Percentiles rank a stretch among this genome's conserved stretches.
These are phyloP conservation scores for Trematomus bernacchii DNA, from an alignment of 2,797 vertebrate genomes.

Conservation along the genomic window DNA sequence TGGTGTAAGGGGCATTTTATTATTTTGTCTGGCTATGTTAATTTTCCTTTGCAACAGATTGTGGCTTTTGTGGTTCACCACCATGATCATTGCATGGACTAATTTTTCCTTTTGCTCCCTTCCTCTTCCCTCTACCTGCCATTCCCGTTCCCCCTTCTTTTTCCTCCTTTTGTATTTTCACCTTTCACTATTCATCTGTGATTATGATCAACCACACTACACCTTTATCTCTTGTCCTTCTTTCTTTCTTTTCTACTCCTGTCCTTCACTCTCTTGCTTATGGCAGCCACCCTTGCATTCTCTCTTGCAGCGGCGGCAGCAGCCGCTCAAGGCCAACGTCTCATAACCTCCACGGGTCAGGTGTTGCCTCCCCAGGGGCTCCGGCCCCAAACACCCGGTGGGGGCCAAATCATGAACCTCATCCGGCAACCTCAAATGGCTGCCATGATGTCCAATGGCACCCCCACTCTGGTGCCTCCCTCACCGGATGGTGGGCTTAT, in stretches of 20 bases:
- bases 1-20: constrained; percentile 59
- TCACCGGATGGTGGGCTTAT: constrained; percentile 86
- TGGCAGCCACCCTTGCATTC: constrained; percentile 89
- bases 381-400: constrained; percentile 83
- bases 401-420: constrained; percentile 88
- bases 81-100: constrained; percentile 91
- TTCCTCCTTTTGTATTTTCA: constrained; percentile 67
- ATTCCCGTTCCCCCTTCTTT: constrained; percentile 46
- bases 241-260: constrained; percentile 62
- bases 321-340: constrained; percentile 86
- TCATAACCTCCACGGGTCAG: constrained; percentile 85
- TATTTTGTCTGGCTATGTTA: constrained; percentile 65
- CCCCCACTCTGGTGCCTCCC: constrained; percentile 88
- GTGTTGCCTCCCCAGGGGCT: constrained; percentile 81
- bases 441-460: constrained; percentile 87
- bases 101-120: constrained; percentile 85
- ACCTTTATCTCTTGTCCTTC: constrained; percentile 59
- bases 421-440: constrained; percentile 88
- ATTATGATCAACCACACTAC: constrained; percentile 65
- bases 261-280: constrained; percentile 82
- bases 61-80: constrained; percentile 84
- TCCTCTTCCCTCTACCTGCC: constrained; percentile 51
- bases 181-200: constrained; percentile 73
- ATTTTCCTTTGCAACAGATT: constrained; percentile 71
- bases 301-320: constrained; percentile 91